Evolutionary conservation across 1,140 invertebrate species (phyloP).

Genomic region (Cherax quadricarinatus): DNA sequence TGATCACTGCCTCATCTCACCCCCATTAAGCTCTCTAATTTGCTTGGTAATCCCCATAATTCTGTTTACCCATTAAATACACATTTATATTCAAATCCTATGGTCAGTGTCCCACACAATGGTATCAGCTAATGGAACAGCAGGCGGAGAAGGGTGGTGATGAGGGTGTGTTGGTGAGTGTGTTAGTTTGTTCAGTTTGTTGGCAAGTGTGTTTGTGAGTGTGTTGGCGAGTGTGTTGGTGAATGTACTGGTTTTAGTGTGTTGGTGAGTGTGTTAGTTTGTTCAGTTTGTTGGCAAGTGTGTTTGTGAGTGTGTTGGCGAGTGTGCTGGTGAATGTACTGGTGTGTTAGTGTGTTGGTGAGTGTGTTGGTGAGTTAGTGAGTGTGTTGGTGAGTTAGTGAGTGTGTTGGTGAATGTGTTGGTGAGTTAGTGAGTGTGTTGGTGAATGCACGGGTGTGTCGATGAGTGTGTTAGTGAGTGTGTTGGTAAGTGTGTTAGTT

Average conservation of each 20-base stretch:
- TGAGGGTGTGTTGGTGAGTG: background rate
- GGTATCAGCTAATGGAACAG: conserved; percentile 55
- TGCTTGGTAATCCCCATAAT: conserved; percentile 49
- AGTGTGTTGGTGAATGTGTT: no score
- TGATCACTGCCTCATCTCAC: conserved; percentile 12
- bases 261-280: background rate
- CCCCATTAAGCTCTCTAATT: conserved; percentile 38
- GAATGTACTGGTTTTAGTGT: background rate
- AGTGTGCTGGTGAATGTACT: no score
- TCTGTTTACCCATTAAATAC: conserved; percentile 55
- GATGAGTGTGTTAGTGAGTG: no score
- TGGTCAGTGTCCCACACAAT: conserved; percentile 39
- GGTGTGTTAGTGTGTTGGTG: no score
- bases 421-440: no score
- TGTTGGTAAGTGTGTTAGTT: no score
- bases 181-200: background rate
- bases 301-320: no score
- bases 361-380: no score
- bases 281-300: no score
- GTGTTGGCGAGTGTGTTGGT: background rate
- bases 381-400: background rate
- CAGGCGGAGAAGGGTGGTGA: background rate
- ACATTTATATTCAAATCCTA: conserved; percentile 59
- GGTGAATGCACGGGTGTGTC: no score
- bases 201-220: background rate